phyloP scores from a whole-genome alignment of 2,888 invertebrate genomes.

The Augochlorella aurata region DNA sequence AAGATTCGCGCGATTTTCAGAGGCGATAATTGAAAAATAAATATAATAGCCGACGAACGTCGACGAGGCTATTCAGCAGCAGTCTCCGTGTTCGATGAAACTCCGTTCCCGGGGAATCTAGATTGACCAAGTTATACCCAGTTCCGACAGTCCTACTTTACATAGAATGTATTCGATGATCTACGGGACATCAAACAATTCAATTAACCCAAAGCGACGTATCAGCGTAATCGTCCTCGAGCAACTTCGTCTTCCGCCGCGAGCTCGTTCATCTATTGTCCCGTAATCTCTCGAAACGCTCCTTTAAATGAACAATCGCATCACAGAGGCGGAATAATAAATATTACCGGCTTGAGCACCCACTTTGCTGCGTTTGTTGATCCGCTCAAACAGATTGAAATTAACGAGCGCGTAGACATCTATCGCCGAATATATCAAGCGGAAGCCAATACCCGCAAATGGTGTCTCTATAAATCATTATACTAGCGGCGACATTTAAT shows the following conservation, averaged over 20 bases:
- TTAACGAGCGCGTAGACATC: background rate
- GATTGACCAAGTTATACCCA: slow-evolving; percentile 1
- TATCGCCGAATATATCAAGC: background rate
- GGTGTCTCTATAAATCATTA: background rate
- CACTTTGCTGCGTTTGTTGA: background rate
- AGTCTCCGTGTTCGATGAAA: background rate
- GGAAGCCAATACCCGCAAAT: background rate
- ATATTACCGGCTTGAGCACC: background rate
- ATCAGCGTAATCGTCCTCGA: slow-evolving; percentile 23
- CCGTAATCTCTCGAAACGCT: slow-evolving; percentile 33
- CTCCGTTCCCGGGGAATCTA: background rate
- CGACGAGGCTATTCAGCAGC: no score
- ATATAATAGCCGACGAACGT: no score
- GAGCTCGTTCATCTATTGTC: slow-evolving; percentile 35
- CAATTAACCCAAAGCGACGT: slow-evolving; percentile 27
- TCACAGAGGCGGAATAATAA: slow-evolving; percentile 17
- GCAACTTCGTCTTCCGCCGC: slow-evolving; percentile 29
- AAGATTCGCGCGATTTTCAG: no score
- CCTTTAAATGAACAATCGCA: slow-evolving; percentile 34
- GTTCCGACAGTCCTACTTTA: background rate
- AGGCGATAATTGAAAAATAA: no score
- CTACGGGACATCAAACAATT: slow-evolving; percentile 21
- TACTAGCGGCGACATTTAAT: background rate
- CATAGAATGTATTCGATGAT: slow-evolving; percentile 17
- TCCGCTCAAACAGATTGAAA: background rate